A percentile compares a stretch with the other conserved stretches of the same genome.
Conservation (phyloP, 2,888 invertebrate genomes). For the Hypercompe scribonia region DNA sequence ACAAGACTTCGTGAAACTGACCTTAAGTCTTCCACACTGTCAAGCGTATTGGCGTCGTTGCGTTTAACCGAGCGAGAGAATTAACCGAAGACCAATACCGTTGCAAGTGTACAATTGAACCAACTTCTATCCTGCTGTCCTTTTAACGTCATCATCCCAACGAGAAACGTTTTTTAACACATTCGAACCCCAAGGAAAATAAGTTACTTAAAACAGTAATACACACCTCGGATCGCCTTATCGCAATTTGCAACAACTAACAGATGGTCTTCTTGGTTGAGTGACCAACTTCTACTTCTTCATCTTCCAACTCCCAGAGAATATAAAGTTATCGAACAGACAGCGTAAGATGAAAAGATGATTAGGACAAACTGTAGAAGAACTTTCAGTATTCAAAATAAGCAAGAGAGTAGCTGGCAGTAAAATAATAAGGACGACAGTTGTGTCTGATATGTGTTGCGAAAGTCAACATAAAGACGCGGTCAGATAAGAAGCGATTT, state of each 20-base stretch:
- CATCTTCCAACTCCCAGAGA: background rate
- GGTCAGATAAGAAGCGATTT: slow-evolving; percentile 8
- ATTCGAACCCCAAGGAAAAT: too few species aligned
- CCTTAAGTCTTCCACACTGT: too few species aligned
- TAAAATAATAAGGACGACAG: slow-evolving; percentile 51
- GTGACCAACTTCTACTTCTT: background rate
- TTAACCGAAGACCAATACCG: too few species aligned
- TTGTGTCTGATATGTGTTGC: slow-evolving; percentile 40
- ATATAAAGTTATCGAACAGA: background rate
- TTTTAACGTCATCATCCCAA: too few species aligned
- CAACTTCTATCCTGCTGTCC: too few species aligned
- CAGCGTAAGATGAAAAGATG: background rate
- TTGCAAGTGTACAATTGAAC: too few species aligned
- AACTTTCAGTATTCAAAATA: background rate
- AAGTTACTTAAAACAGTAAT: too few species aligned
- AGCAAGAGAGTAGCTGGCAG: slow-evolving; percentile 37
- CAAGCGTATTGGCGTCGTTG: too few species aligned
- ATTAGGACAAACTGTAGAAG: background rate
- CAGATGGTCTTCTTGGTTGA: background rate
- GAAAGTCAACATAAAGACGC: slow-evolving; percentile 12
- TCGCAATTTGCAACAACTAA: background rate
- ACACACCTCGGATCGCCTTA: background rate
- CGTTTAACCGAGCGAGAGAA: too few species aligned
- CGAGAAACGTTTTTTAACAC: too few species aligned
- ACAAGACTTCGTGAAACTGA: too few species aligned